Conservation (phyloP, 2,888 invertebrate genomes). For the Torymus aiolomorphi region DNA sequence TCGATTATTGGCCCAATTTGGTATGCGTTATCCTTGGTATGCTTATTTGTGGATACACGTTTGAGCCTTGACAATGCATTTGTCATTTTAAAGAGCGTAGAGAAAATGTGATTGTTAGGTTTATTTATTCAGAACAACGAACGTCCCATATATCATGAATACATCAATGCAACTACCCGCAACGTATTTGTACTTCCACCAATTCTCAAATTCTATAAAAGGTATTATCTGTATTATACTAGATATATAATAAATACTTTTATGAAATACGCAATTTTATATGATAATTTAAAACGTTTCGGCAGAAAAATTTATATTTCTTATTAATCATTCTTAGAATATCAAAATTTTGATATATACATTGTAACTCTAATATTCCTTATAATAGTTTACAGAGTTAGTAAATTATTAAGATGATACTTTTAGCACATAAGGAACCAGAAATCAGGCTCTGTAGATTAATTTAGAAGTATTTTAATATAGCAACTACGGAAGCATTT, state of each 20-base stretch:
- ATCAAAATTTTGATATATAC: too few species aligned
- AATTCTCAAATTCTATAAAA: not conserved
- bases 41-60: not conserved
- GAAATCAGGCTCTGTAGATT: not conserved
- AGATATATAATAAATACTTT: too few species aligned
- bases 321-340: too few species aligned
- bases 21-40: conserved; percentile 12
- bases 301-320: too few species aligned
- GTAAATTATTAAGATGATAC: too few species aligned
- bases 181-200: not conserved
- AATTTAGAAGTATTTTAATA: conserved; percentile 17
- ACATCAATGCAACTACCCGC: too few species aligned
- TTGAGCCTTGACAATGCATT: conserved; percentile 12
- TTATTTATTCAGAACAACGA: conserved; percentile 29
- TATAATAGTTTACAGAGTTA: too few species aligned
- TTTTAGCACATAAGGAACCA: not conserved
- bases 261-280: too few species aligned
- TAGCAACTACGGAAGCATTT: not conserved
- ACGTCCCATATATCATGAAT: conserved; percentile 8
- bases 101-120: not conserved
- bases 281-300: too few species aligned
- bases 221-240: too few species aligned
- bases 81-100: conserved; percentile 10
- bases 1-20: not conserved
- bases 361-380: too few species aligned